Evolutionary conservation across 2,888 invertebrate species (phyloP).

Genomic region (Amitus sp.): DNA sequence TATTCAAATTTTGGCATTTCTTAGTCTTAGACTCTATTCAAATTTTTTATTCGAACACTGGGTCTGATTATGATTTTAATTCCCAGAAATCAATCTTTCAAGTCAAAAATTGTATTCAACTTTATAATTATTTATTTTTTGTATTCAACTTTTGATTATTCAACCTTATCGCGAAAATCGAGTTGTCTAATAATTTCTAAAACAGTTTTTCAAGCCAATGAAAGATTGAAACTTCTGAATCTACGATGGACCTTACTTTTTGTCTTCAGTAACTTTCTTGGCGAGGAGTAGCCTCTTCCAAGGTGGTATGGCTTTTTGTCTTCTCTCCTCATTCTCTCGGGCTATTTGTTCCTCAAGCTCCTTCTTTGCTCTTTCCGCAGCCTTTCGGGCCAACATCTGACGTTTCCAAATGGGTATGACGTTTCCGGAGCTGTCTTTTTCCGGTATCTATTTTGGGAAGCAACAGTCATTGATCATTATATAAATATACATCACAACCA

Average conservation of each 20-base stretch:
- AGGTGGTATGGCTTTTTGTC: slow-evolving; percentile 88
- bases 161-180: too few species aligned
- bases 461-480: not conserved
- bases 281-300: slow-evolving; percentile 93
- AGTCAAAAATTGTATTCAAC: too few species aligned
- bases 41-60: too few species aligned
- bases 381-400: slow-evolving; percentile 94
- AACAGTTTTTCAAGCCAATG: too few species aligned
- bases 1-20: too few species aligned
- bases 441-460: slow-evolving; percentile 79
- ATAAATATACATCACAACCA: too few species aligned
- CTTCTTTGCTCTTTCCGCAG: slow-evolving; percentile 91
- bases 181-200: not conserved
- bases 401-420: slow-evolving; percentile 94
- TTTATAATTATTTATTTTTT: too few species aligned
- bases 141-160: too few species aligned
- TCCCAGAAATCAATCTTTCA: too few species aligned
- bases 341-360: slow-evolving; percentile 89
- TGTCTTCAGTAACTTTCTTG: slow-evolving; percentile 81
- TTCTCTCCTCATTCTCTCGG: slow-evolving; percentile 84
- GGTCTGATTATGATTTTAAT: too few species aligned
- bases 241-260: slow-evolving; percentile 71
- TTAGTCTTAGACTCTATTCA: too few species aligned
- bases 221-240: not conserved
- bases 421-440: slow-evolving; percentile 87